Conservation (phyloP, 2,113 vertebrate species). For the Ammodytes marinus region DNA sequence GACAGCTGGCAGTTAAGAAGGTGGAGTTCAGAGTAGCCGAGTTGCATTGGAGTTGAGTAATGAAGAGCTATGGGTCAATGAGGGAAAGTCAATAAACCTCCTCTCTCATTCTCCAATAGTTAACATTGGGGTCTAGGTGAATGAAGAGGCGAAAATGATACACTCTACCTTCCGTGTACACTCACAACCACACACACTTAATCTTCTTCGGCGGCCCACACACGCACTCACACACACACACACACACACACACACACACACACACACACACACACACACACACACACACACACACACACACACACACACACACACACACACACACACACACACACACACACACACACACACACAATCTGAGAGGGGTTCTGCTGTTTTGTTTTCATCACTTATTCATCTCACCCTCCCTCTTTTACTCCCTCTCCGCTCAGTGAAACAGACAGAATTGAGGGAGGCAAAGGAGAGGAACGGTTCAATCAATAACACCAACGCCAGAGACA, state of each 20-base stretch:
- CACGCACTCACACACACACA: slow-evolving; percentile 32
- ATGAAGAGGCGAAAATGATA: slow-evolving; percentile 74
- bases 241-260: slow-evolving; percentile 10
- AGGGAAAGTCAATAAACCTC: slow-evolving; percentile 80
- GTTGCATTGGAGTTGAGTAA: slow-evolving; percentile 75
- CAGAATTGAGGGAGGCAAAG: slow-evolving; percentile 84
- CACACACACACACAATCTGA: slow-evolving; percentile 78
- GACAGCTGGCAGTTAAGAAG: slow-evolving; percentile 55
- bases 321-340: slow-evolving; percentile 39
- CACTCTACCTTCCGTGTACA: slow-evolving; percentile 65
- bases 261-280: slow-evolving; percentile 72
- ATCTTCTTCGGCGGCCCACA: slow-evolving; percentile 43
- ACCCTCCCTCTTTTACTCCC: slow-evolving; percentile 71
- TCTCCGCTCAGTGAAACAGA: slow-evolving; percentile 81
- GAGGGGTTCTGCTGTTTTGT: slow-evolving; percentile 86
- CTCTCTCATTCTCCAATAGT: slow-evolving; percentile 80
- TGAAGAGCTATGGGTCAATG: slow-evolving; percentile 82
- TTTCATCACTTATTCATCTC: slow-evolving; percentile 88
- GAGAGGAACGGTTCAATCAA: slow-evolving; percentile 87
- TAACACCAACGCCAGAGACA: slow-evolving; percentile 82
- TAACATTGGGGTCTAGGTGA: slow-evolving; percentile 72
- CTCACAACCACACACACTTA: slow-evolving; percentile 63
- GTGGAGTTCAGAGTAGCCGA: slow-evolving; percentile 58
- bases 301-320: too few species aligned
- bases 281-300: slow-evolving; percentile 64